Conservation (phyloP, 2,888 invertebrate species). For the Lobophora halterata region DNA sequence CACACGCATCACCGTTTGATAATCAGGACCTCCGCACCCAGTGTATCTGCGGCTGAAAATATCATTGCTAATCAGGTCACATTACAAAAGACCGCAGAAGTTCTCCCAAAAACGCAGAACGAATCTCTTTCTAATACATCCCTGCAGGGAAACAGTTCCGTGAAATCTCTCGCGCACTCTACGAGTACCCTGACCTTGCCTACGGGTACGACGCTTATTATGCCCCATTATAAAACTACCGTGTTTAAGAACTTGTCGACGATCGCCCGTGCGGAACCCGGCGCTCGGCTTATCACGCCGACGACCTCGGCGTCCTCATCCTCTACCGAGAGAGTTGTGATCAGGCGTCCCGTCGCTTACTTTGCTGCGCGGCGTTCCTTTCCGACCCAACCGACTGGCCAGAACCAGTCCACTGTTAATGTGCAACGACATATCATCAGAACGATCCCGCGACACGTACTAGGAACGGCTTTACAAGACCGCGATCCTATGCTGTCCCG, state of each 20-base stretch:
- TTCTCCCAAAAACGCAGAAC: constrained; percentile 2
- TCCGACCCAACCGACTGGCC: constrained; percentile 3
- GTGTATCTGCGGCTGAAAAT: constrained; percentile 5
- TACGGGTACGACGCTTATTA: constrained; percentile 17
- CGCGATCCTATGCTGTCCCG: neutral
- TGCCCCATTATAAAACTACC: constrained; percentile 26
- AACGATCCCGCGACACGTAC: constrained; percentile 18
- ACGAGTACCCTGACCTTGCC: constrained; percentile 15
- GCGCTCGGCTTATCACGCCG: constrained; percentile 6
- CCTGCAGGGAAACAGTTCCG: neutral
- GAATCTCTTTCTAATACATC: constrained; percentile 5
- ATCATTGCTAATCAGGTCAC: constrained; percentile 5
- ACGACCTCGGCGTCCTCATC: constrained; percentile 3
- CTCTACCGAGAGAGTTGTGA: constrained; percentile 14
- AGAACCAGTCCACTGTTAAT: constrained; percentile 2
- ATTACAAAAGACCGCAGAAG: constrained; percentile 15
- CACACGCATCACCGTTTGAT: constrained; percentile 10
- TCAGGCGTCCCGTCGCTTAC: constrained; percentile 20
- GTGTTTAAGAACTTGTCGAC: constrained; percentile 24
- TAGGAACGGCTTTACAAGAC: constrained; percentile 8
- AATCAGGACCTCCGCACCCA: constrained; percentile 8
- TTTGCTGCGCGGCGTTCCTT: constrained; percentile 18
- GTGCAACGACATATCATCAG: constrained; percentile 20
- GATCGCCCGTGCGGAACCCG: constrained; percentile 12
- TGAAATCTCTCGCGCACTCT: constrained; percentile 6